Percentiles rank a stretch among this genome's conserved stretches.
phyloP scores from a whole-genome alignment of 2,113 vertebrate species.

The Tachuris rubrigastra region DNA sequence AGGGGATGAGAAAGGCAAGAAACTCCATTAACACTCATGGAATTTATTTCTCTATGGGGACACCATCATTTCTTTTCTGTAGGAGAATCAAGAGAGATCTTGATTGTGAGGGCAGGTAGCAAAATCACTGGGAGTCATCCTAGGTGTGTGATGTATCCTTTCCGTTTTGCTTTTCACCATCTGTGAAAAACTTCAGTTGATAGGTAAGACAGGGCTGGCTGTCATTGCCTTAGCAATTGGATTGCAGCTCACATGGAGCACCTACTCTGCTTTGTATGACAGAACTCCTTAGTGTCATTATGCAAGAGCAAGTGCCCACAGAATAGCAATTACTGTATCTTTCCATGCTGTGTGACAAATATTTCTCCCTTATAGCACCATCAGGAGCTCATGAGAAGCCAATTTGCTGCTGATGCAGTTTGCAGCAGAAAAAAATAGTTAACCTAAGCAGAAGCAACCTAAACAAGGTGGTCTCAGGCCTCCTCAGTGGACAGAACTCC shows the following conservation, averaged over 20 bases:
- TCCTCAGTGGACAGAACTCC: not conserved
- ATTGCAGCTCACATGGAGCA: not conserved
- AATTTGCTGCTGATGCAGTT: not conserved
- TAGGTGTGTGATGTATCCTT: not conserved
- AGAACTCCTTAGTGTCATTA: not conserved
- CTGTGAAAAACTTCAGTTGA: not conserved
- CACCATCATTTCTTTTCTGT: not conserved
- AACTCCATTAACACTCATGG: not conserved
- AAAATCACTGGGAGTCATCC: not conserved
- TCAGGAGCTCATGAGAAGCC: not conserved
- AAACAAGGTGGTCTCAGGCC: not conserved
- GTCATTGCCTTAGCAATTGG: not conserved
- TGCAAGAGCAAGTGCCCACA: not conserved
- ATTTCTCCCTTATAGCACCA: not conserved
- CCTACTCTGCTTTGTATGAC: not conserved
- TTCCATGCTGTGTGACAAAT: not conserved
- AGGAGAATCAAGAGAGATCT: not conserved
- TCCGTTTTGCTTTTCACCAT: not conserved
- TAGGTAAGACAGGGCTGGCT: not conserved
- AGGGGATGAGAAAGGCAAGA: not conserved
- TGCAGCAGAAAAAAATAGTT: not conserved
- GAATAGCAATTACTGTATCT: not conserved
- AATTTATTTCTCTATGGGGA: not conserved
- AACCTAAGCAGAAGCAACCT: not conserved
- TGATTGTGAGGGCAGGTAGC: not conserved